Evolutionary conservation across 2,797 vertebrate genomes (phyloP).

Genomic region (Paguma larvata): DNA sequence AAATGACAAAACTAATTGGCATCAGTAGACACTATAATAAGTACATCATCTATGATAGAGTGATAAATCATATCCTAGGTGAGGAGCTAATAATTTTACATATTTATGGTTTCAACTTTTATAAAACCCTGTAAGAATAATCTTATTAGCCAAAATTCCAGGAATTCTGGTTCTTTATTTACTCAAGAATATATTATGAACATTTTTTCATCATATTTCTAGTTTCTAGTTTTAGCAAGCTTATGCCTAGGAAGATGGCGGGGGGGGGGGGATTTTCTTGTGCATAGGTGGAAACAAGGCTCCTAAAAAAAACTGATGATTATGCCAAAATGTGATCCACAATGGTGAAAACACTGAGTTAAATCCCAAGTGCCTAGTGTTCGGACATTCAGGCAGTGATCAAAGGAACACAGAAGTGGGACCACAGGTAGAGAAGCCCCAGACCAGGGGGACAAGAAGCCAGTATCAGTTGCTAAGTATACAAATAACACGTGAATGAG

Average conservation of each 20-base stretch:
- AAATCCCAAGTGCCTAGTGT: neutral
- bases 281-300: neutral
- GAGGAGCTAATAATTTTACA: conserved; percentile 10
- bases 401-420: accelerated
- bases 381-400: neutral
- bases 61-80: conserved; percentile 61
- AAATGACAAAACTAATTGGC: conserved; percentile 58
- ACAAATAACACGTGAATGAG: neutral
- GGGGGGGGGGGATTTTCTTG: neutral
- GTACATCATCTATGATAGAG: conserved; percentile 42
- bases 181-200: conserved; percentile 23
- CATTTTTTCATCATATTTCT: neutral
- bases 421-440: neutral
- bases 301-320: neutral
- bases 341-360: neutral
- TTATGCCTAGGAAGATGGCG: neutral
- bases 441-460: neutral
- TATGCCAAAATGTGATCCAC: neutral
- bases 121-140: conserved; percentile 26
- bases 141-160: conserved; percentile 44
- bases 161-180: conserved; percentile 48
- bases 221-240: conserved; percentile 21
- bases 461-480: neutral
- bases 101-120: conserved; percentile 59
- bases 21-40: conserved; percentile 58